These are phyloP conservation scores for Drosophila bunnanda DNA, from an alignment of 2,888 invertebrate genomes.

Conservation along the genomic window DNA sequence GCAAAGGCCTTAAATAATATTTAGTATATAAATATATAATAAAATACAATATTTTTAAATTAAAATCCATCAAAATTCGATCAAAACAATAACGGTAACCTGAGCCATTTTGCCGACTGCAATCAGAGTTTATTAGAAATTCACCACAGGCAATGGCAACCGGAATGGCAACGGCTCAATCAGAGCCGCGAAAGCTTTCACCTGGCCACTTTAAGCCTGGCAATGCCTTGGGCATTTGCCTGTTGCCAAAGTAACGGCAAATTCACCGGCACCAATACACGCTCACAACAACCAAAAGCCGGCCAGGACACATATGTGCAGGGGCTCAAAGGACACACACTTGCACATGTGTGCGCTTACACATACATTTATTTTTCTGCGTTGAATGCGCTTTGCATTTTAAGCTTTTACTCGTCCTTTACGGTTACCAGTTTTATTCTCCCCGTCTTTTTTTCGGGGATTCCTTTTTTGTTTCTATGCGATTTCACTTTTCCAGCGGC, in stretches of 20 bases:
- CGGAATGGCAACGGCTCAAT: not conserved
- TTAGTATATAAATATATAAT: no score
- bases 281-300: slow-evolving; percentile 43
- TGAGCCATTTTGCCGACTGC: not conserved
- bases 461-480: slow-evolving; percentile 33
- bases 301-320: slow-evolving; percentile 37
- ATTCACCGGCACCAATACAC: slow-evolving; percentile 54
- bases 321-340: slow-evolving; percentile 7
- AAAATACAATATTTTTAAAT: no score
- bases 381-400: slow-evolving; percentile 55
- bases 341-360: slow-evolving; percentile 21
- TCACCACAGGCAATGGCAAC: not conserved
- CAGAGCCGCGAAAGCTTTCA: slow-evolving; percentile 33
- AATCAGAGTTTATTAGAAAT: slow-evolving; percentile 11
- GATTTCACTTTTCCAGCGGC: slow-evolving; percentile 32
- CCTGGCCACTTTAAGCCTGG: slow-evolving; percentile 44
- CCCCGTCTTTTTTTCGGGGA: slow-evolving; percentile 5
- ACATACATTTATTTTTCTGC: slow-evolving; percentile 41
- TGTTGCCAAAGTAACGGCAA: slow-evolving; percentile 53
- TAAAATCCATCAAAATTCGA: no score
- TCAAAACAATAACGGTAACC: not conserved
- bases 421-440: slow-evolving; percentile 32
- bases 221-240: slow-evolving; percentile 49
- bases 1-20: no score
- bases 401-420: slow-evolving; percentile 51